A percentile compares a stretch with the other conserved stretches of the same genome.
Conservation (phyloP, 1,140 invertebrate species). For the Drosophila chauvacae region DNA sequence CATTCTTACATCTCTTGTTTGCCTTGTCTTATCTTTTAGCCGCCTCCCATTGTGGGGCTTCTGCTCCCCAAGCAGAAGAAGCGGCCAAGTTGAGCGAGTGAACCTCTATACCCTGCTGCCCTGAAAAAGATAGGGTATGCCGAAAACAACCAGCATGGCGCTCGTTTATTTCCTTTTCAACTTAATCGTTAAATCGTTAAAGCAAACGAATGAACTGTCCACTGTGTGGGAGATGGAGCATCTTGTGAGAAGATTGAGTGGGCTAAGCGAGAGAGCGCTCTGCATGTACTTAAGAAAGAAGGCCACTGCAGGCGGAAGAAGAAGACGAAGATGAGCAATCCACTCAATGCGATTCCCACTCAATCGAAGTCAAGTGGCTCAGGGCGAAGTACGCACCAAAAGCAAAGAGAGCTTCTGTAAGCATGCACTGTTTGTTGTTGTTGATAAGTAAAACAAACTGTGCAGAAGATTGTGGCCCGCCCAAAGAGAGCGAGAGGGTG, state of each 20-base stretch:
- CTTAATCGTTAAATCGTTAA: conserved; percentile 55
- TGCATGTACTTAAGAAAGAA: conserved; percentile 32
- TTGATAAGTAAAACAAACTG: conserved; percentile 70
- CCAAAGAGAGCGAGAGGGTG: conserved; percentile 21
- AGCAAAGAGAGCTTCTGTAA: conserved; percentile 52
- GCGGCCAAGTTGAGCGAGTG: neutral
- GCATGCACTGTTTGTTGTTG: conserved; percentile 43
- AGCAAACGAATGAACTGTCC: conserved; percentile 25
- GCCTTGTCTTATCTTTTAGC: conserved; percentile 17
- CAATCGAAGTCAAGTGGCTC: conserved; percentile 22
- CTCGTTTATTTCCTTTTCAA: conserved; percentile 44
- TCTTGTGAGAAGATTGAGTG: conserved; percentile 1
- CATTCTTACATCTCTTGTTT: conserved; percentile 21
- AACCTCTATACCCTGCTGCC: neutral
- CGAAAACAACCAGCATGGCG: conserved; percentile 23
- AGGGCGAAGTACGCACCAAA: conserved; percentile 16
- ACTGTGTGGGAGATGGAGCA: conserved; percentile 7
- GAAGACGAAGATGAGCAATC: conserved; percentile 4
- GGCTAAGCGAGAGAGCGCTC: neutral
- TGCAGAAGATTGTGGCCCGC: conserved; percentile 44
- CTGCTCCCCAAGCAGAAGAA: neutral
- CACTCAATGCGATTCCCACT: conserved; percentile 26
- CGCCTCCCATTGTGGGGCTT: neutral
- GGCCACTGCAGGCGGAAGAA: conserved; percentile 26
- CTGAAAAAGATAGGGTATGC: conserved; percentile 25